Evolutionary conservation across 1,140 invertebrate species (phyloP).

Genomic region (Papilio machaon): DNA sequence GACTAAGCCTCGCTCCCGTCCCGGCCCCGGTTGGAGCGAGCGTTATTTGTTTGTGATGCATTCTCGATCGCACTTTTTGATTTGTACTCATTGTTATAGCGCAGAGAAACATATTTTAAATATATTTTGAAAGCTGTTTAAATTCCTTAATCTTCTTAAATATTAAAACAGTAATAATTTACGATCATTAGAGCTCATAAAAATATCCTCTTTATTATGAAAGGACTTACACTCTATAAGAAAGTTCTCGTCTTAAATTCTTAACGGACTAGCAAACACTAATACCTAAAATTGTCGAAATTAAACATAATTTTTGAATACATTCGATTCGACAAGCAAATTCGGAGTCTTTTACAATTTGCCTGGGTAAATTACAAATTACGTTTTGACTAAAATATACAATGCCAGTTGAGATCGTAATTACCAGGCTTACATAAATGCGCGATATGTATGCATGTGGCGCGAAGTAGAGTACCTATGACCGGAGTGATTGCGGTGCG

Average conservation of each 20-base stretch:
- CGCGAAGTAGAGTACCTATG: slow-evolving; percentile 12
- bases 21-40: background rate
- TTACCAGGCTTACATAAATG: slow-evolving; percentile 7
- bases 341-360: background rate
- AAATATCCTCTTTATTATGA: background rate
- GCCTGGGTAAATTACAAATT: background rate
- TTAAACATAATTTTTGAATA: background rate
- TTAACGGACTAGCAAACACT: background rate
- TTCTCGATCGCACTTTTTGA: background rate
- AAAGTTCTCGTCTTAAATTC: background rate
- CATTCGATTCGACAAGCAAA: background rate
- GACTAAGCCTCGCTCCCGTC: background rate
- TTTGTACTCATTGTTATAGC: background rate
- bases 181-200: background rate
- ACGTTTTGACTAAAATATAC: background rate
- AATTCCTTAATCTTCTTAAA: slow-evolving; percentile 6
- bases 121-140: background rate
- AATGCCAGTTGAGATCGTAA: background rate
- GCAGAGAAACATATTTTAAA: background rate
- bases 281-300: background rate
- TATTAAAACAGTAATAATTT: background rate
- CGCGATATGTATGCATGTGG: background rate
- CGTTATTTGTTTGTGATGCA: background rate
- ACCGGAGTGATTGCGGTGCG: background rate
- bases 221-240: background rate